A percentile compares a stretch with the other conserved stretches of the same genome.
Conservation (phyloP, 2,888 invertebrate species). For the Alsophila aescularia region DNA sequence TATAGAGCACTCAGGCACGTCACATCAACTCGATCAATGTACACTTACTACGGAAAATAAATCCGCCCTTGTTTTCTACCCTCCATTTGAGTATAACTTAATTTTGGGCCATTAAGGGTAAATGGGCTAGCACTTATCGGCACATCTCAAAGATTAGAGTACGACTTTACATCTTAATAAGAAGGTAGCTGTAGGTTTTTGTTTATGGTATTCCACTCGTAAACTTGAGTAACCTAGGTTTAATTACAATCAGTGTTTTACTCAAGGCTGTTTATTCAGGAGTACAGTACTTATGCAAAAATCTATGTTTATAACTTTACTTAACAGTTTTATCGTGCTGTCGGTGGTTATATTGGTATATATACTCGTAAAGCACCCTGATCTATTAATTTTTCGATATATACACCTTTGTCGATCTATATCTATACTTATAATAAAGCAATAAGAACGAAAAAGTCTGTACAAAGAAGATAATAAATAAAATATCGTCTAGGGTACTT, state of each 20-base stretch:
- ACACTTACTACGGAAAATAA: constrained; percentile 40
- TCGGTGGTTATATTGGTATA: too few species aligned
- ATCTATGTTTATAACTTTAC: too few species aligned
- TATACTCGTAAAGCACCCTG: too few species aligned
- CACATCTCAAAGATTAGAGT: constrained; percentile 47
- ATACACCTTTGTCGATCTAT: too few species aligned
- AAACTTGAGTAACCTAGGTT: background rate
- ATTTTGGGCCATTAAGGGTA: constrained; percentile 71
- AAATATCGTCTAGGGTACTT: too few species aligned
- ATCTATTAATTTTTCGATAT: too few species aligned
- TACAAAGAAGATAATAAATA: too few species aligned
- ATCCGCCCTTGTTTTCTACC: constrained; percentile 46
- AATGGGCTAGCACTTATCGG: constrained; percentile 70
- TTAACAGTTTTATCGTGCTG: too few species aligned
- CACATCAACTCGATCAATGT: constrained; percentile 46
- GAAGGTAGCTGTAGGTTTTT: constrained; percentile 24
- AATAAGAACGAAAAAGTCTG: too few species aligned
- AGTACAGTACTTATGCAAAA: too few species aligned
- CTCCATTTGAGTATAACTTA: constrained; percentile 68
- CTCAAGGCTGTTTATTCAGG: background rate
- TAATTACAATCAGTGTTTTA: background rate
- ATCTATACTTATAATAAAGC: too few species aligned
- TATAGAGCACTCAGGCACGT: constrained; percentile 21
- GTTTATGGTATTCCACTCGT: constrained; percentile 7
- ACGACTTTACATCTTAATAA: constrained; percentile 37